Evolutionary conservation across 2,888 invertebrate genomes (phyloP).

Genomic region (Epinotia nisella): DNA sequence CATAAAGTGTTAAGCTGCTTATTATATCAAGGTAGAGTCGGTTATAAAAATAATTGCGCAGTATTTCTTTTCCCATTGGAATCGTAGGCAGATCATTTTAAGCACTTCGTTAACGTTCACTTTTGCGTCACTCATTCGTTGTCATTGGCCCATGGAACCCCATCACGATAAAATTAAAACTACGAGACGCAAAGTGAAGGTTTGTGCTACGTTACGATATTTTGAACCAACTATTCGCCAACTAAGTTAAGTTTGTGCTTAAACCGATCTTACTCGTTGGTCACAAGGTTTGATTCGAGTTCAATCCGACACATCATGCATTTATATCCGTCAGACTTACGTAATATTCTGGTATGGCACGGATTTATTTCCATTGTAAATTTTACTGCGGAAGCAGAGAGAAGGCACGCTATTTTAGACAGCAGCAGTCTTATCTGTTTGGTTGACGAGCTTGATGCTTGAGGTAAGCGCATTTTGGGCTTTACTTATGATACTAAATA

Average conservation of each 20-base stretch:
- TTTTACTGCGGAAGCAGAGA: background rate
- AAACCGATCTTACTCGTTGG: background rate
- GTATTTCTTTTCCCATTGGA: no score
- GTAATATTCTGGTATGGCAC: conserved; percentile 2
- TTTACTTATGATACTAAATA: background rate
- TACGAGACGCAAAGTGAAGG: background rate
- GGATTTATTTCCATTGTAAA: conserved; percentile 15
- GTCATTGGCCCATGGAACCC: background rate
- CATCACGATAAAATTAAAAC: conserved; percentile 8
- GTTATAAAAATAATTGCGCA: no score
- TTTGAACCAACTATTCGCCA: background rate
- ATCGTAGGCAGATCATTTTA: no score
- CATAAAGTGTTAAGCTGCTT: no score
- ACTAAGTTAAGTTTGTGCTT: background rate
- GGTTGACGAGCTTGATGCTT: background rate
- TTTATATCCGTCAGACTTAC: background rate
- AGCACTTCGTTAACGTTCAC: background rate
- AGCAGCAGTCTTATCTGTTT: conserved; percentile 6
- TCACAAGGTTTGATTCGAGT: background rate
- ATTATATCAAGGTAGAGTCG: no score
- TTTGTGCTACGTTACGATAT: background rate
- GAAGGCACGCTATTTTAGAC: background rate
- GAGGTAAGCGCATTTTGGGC: background rate
- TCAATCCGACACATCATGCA: background rate
- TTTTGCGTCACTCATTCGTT: background rate